These are phyloP conservation scores for Melanargia galathea DNA, from an alignment of 2,888 invertebrate genomes.

Conservation along the genomic window DNA sequence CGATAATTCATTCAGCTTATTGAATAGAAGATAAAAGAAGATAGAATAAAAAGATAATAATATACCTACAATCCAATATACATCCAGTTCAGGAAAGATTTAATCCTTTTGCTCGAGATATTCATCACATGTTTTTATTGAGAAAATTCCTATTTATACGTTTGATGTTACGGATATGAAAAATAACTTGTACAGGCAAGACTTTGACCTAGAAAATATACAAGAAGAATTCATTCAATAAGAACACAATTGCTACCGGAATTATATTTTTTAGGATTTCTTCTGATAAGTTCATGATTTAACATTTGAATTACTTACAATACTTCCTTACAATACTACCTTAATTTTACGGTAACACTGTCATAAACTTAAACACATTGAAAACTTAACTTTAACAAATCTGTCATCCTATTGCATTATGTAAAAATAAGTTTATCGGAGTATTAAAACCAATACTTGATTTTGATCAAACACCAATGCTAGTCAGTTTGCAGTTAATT, in stretches of 20 bases:
- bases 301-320: no score
- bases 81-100: not conserved
- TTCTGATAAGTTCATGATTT: not conserved
- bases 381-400: no score
- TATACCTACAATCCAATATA: no score
- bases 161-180: conserved; percentile 7
- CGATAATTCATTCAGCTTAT: no score
- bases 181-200: not conserved
- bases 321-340: no score
- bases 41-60: not conserved
- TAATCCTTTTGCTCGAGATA: not conserved
- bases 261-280: not conserved
- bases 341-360: no score
- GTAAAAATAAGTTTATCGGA: not conserved
- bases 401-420: no score
- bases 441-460: no score
- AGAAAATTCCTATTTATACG: not conserved
- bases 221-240: not conserved
- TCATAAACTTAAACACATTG: no score
- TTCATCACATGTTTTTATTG: not conserved
- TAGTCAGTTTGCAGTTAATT: no score
- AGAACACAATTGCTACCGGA: not conserved
- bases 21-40: no score
- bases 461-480: no score
- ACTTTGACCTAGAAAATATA: not conserved